Evolutionary conservation across 2,888 invertebrate genomes (phyloP).

Genomic region (Desoria tigrina): DNA sequence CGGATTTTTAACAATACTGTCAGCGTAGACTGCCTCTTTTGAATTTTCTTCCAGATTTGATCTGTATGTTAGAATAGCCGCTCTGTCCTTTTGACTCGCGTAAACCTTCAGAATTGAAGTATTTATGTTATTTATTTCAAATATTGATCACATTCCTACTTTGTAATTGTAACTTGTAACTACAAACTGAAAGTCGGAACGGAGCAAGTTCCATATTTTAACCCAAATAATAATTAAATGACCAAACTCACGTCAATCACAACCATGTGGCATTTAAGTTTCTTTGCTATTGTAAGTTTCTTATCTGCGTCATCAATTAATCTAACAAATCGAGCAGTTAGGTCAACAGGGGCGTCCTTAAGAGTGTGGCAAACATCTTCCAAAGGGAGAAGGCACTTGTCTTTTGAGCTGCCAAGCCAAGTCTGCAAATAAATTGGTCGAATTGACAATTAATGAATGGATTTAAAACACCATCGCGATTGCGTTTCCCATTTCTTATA

Average conservation of each 20-base stretch:
- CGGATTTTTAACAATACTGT: constrained; percentile 65
- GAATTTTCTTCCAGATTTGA: constrained; percentile 65
- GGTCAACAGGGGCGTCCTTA: constrained; percentile 57
- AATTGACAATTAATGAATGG: not conserved
- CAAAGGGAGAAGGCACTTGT: constrained; percentile 58
- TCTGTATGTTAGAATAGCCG: constrained; percentile 66
- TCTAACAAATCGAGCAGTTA: constrained; percentile 63
- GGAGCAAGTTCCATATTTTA: no score
- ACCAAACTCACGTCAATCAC: constrained; percentile 64
- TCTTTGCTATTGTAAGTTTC: constrained; percentile 65
- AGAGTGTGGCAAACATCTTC: constrained; percentile 59
- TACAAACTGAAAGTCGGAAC: no score
- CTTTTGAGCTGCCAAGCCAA: constrained; percentile 59
- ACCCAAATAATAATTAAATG: not conserved
- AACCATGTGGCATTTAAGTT: constrained; percentile 67
- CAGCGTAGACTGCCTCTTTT: constrained; percentile 73
- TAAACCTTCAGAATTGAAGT: constrained; percentile 55
- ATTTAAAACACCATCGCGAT: no score
- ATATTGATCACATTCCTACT: no score
- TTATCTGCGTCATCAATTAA: constrained; percentile 63
- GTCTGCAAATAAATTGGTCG: constrained; percentile 55
- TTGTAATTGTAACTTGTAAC: no score
- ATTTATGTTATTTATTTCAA: no score
- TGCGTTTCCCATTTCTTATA: no score
- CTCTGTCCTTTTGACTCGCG: constrained; percentile 66